A percentile compares a stretch with the other conserved stretches of the same genome.
Conservation (phyloP, 2,888 invertebrate species). For the Reticulitermes lucifugus region DNA sequence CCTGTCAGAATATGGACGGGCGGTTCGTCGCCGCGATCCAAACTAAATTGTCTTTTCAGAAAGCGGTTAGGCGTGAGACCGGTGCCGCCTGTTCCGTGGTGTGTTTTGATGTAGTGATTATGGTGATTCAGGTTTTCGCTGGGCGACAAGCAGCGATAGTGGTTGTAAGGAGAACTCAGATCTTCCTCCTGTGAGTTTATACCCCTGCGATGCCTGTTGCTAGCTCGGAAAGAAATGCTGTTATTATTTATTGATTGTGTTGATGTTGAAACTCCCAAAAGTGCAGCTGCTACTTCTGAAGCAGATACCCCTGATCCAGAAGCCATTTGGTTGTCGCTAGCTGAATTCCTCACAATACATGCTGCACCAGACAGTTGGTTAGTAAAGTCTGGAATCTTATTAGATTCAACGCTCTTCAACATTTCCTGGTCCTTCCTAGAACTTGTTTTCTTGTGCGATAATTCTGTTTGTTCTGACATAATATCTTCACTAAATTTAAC, state of each 20-base stretch:
- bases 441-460: neutral
- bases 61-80: conserved; percentile 62
- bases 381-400: neutral
- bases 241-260: conserved; percentile 54
- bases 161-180: conserved; percentile 79
- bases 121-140: conserved; percentile 63
- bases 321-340: conserved; percentile 61
- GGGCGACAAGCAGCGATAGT: conserved; percentile 78
- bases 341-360: neutral
- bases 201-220: conserved; percentile 16
- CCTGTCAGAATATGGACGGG: conserved; percentile 59
- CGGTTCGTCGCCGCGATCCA: conserved; percentile 75
- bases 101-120: conserved; percentile 41
- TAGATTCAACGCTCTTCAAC: neutral
- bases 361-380: neutral
- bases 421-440: neutral
- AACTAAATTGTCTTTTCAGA: conserved; percentile 75
- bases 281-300: conserved; percentile 66
- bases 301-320: conserved; percentile 66
- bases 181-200: conserved; percentile 63
- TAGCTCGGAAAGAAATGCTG: neutral
- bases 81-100: conserved; percentile 14
- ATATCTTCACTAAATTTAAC: conserved; percentile 39
- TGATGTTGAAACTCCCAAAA: conserved; percentile 67
- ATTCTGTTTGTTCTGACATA: neutral